Evolutionary conservation across 2,113 vertebrate genomes (phyloP).

Genomic region (Cyprinus carpio): DNA sequence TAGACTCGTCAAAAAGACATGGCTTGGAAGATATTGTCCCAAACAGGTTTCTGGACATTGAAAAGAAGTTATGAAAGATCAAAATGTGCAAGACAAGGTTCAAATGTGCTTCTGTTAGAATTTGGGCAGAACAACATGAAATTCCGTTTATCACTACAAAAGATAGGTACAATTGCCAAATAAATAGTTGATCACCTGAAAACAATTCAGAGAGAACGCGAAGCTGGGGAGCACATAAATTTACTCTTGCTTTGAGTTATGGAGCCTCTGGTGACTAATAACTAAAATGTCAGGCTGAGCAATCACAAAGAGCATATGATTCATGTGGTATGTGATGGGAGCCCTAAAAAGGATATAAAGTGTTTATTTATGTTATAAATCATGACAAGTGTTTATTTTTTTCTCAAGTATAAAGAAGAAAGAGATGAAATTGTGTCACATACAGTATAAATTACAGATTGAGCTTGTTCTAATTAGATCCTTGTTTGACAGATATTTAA

Average conservation of each 20-base stretch:
- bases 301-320: slow-evolving; percentile 7
- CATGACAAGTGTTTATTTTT: neutral
- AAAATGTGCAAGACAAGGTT: neutral
- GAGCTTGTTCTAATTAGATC: neutral
- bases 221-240: slow-evolving; percentile 25
- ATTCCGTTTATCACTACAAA: neutral
- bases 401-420: neutral
- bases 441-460: neutral
- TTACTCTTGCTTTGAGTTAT: slow-evolving; percentile 13
- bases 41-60: neutral
- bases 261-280: slow-evolving; percentile 25
- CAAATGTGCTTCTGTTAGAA: neutral
- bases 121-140: neutral
- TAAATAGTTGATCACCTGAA: slow-evolving; percentile 12
- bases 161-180: neutral
- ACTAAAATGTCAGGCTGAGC: slow-evolving; percentile 1
- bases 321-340: neutral
- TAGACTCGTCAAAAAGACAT: neutral
- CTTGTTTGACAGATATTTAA: neutral
- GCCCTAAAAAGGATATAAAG: slow-evolving; percentile 9
- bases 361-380: slow-evolving; percentile 7
- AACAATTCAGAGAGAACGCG: neutral
- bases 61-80: neutral
- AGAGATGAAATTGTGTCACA: neutral
- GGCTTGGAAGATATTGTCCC: neutral